Base-by-base conservation (phyloP, 2,113 vertebrate species). In the Bettongia penicillata region DNA sequence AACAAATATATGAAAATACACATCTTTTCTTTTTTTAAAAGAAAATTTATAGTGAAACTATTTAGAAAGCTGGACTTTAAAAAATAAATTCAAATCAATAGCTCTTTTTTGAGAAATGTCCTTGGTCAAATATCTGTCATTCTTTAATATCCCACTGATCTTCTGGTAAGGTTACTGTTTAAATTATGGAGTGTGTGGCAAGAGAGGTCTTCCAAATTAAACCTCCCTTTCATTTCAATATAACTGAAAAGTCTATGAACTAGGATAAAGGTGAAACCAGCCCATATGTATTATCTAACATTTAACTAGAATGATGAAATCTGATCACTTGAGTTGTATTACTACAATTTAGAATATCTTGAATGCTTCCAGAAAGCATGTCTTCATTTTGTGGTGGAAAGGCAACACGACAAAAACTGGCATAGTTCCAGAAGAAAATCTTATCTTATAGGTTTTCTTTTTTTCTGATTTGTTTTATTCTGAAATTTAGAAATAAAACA, bases 291-390 rank as follows among this genome's bases (percentile, higher is more conserved):
- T 53, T 57, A 90, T 48, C 51, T 93, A 89, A 52, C 92, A 55
- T 25, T 89, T 93, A 55, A 53, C 26, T 95, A 91, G 84, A 77
- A 95, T 90, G 50, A 23, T 68, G 48, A 93, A 28, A 89, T 1
- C 91, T 24, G 37, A 91, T 12, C 31, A 47, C 89, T 96, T 89
- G 89, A 93, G 84, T 53, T 96, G 43, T 53, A 93, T 37, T 91
- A 53, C 26, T 94, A 52, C 8, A 91, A 95, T 68, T 68, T 94
- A 91, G 94, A 95, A 94, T 93, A 94, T 93, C 96, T 94, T 96
- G 93, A 68, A 94, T 52, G 77, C 89, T 96, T 92, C 95, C 92
- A 95, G 37, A 92, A 51, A 96, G 91, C 93, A 93, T 90, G 93
- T 48, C 37, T 90, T 51, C 37, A 92, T 91, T 96, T 94, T 95